Evolutionary conservation across 37 sponge, comb jelly and placozoan species (phyloP), one percentile per base, ranked within the genome.

Genomic region (Ianthella basta): DNA sequence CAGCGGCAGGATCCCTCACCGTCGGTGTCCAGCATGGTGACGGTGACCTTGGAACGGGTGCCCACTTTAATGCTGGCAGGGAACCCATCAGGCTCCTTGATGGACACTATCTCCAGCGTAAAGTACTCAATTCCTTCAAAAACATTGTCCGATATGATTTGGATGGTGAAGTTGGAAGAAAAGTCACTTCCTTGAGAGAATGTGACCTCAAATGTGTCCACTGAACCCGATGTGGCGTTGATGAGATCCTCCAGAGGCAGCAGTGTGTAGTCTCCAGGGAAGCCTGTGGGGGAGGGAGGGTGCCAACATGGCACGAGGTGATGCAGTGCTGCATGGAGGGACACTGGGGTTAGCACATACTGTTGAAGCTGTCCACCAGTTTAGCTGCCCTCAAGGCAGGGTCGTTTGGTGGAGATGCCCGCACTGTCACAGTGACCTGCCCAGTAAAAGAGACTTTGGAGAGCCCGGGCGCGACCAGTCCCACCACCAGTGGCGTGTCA

Each of bases 91-190:
- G 50, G 50, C 50, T 44, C 50, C 50, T 10, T 44, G 50, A 69
- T 30, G 19, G 1, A 30, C 1, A 69, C 35, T 34, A 69, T 34
- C 19, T 16, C 34, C 35, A 69, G 35, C 34, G 15, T 35, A 30
- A 69, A 69, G 70, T 69, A 69, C 34, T 69, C 70, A 34, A 35
- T 69, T 34, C 70, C 70, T 33, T 69, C 70, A 69, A 16, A 30
- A 5, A 30, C 27, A 33, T 69, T 69, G 70, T 69, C 70, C 1
- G 70, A 69, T 0, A 30, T 18, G 70, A 69, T n/a, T 44, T 30
- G 35, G 3, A 69, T 69, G 34, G 29, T 35, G 34, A 69, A 69
- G 29, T 32, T 16, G 19, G 70, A 69, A 33, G 70, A 69, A 4
- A 69, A 18, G 34, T 32, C 19, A 32, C 32, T 32, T 1, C 70